These are phyloP conservation scores for Lagopus muta DNA, from an alignment of 2,113 vertebrate genomes.

Conservation along the genomic window DNA sequence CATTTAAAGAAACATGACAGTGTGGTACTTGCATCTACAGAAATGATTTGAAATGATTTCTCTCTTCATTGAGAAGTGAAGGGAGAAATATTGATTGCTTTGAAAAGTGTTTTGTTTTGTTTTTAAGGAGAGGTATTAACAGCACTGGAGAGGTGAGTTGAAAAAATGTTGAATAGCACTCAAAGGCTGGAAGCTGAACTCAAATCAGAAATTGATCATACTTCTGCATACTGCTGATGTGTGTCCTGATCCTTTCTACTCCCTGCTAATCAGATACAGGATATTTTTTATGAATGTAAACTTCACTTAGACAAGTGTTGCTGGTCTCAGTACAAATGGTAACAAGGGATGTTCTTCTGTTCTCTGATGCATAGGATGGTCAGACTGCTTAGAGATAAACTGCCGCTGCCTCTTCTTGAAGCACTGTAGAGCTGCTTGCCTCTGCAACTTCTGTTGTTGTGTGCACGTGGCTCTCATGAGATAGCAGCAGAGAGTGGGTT, in stretches of 20 bases:
- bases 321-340: fast-evolving
- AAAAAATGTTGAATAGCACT: not conserved
- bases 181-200: not conserved
- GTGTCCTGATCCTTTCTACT: not conserved
- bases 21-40: not conserved
- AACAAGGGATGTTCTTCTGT: fast-evolving
- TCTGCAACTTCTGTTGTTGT: not conserved
- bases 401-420: not conserved
- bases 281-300: not conserved
- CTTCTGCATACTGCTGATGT: not conserved
- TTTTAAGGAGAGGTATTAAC: not conserved
- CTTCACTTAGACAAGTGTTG: not conserved
- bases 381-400: not conserved
- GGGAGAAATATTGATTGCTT: not conserved
- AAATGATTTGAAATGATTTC: not conserved
- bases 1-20: not conserved
- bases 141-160: not conserved
- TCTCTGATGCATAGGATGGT: fast-evolving
- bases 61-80: too few relatives aligned
- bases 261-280: not conserved
- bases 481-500: not conserved
- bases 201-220: not conserved
- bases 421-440: not conserved
- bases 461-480: fast-evolving
- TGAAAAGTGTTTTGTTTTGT: not conserved